A percentile compares a stretch with the other conserved stretches of the same genome.
phyloP scores from a whole-genome alignment of 2,797 vertebrate species.

The Leuciscus waleckii region DNA sequence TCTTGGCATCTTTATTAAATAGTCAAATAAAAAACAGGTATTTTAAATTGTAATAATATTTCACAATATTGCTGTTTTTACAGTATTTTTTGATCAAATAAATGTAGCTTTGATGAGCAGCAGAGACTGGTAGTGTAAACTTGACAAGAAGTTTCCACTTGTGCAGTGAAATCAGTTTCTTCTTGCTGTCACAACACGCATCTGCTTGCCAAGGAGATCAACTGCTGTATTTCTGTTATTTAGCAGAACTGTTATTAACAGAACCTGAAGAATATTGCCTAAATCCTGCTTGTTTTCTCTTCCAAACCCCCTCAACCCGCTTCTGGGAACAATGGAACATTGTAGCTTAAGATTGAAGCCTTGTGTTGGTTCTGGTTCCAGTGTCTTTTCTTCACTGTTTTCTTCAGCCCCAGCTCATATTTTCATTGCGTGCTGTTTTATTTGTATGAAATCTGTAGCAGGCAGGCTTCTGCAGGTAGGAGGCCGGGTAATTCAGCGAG shows the following conservation, averaged over 20 bases:
- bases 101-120: background rate
- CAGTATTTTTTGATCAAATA: background rate
- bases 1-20: background rate
- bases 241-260: slow-evolving; percentile 28
- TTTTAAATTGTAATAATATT: background rate
- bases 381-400: slow-evolving; percentile 21
- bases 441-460: slow-evolving; percentile 72
- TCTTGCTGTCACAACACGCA: background rate
- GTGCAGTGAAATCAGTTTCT: background rate
- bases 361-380: slow-evolving; percentile 34
- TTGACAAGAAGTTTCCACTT: slow-evolving; percentile 8
- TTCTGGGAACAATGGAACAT: slow-evolving; percentile 72
- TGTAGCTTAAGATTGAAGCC: slow-evolving; percentile 69
- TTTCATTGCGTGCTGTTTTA: slow-evolving; percentile 76
- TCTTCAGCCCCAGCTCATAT: slow-evolving; percentile 60
- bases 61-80: background rate
- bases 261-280: slow-evolving; percentile 29
- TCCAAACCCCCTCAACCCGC: slow-evolving; percentile 8
- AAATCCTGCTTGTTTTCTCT: slow-evolving; percentile 28
- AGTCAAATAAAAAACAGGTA: background rate
- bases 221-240: background rate
- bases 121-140: background rate
- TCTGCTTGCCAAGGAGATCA: slow-evolving; percentile 22
- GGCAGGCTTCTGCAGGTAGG: slow-evolving; percentile 60
- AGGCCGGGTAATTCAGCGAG: slow-evolving; percentile 50